Percentiles rank a stretch among this genome's conserved stretches.
Conservation (phyloP, 2,797 vertebrate genomes). For the Microctenopoma lineatum region DNA sequence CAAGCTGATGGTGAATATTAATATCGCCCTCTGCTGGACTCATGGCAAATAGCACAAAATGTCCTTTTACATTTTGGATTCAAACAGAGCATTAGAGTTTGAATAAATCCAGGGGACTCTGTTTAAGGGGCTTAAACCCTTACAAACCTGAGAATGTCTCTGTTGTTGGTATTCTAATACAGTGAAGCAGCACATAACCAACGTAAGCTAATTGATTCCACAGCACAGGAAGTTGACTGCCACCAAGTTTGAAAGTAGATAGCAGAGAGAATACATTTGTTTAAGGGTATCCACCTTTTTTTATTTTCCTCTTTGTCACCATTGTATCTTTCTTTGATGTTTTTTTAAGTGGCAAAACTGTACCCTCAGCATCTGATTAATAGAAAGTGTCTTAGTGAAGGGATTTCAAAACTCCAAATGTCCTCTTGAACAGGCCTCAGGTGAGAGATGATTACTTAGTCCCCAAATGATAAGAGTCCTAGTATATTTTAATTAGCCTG, state of each 20-base stretch:
- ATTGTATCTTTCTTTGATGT: neutral
- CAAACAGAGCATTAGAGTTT: too few species aligned
- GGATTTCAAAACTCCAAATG: slow-evolving; percentile 27
- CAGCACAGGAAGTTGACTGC: slow-evolving; percentile 12
- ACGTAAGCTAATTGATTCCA: neutral
- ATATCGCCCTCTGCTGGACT: too few species aligned
- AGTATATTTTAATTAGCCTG: slow-evolving; percentile 64
- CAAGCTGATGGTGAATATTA: too few species aligned
- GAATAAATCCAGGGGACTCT: neutral
- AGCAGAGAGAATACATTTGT: slow-evolving; percentile 24
- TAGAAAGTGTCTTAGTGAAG: slow-evolving; percentile 12
- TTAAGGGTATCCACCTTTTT: neutral
- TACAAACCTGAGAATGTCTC: neutral
- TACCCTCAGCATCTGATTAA: slow-evolving; percentile 16
- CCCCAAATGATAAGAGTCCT: slow-evolving; percentile 50
- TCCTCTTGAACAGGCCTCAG: slow-evolving; percentile 42
- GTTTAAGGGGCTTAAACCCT: neutral
- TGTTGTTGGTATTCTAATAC: slow-evolving; percentile 8
- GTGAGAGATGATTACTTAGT: slow-evolving; percentile 50
- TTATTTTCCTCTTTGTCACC: neutral
- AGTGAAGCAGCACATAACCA: neutral
- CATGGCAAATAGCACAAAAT: too few species aligned
- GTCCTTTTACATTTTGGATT: too few species aligned
- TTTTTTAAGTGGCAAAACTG: slow-evolving; percentile 18
- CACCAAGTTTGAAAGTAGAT: slow-evolving; percentile 17